A percentile compares a stretch with the other conserved stretches of the same genome.
These are phyloP conservation scores for Danionella cerebrum DNA, from an alignment of 2,113 vertebrate species.

Conservation along the genomic window DNA sequence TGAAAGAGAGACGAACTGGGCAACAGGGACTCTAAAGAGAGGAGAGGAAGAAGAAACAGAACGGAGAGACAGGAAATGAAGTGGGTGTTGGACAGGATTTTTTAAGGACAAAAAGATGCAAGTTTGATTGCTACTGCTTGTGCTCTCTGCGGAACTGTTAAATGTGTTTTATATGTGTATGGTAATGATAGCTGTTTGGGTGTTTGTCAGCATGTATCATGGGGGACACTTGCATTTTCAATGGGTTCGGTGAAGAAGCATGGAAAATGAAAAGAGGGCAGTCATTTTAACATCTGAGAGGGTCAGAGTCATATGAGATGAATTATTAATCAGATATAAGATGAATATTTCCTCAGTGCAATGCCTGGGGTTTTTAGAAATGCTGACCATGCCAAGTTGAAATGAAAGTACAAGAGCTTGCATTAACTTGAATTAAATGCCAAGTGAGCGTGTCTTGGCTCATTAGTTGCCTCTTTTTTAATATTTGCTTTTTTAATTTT, in stretches of 20 bases:
- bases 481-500: neutral
- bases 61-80: neutral
- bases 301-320: slow-evolving; percentile 42
- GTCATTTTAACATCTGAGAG: slow-evolving; percentile 37
- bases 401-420: slow-evolving; percentile 54
- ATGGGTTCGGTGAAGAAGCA: neutral
- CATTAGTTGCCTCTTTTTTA: slow-evolving; percentile 40
- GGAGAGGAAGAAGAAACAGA: neutral
- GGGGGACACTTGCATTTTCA: neutral
- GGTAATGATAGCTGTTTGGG: slow-evolving; percentile 15
- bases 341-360: slow-evolving; percentile 55
- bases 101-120: neutral
- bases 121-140: slow-evolving; percentile 46
- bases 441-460: slow-evolving; percentile 35
- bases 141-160: slow-evolving; percentile 41
- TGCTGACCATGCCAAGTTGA: slow-evolving; percentile 55
- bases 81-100: neutral
- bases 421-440: slow-evolving; percentile 53
- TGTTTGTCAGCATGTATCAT: neutral
- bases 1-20: slow-evolving; percentile 8
- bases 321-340: slow-evolving; percentile 61
- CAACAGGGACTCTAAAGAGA: neutral
- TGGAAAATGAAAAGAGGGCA: neutral
- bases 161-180: slow-evolving; percentile 35
- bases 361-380: slow-evolving; percentile 46